Evolutionary conservation across 2,888 invertebrate species (phyloP), one percentile per base, ranked within the genome.

Genomic region (Syritta pipiens): DNA sequence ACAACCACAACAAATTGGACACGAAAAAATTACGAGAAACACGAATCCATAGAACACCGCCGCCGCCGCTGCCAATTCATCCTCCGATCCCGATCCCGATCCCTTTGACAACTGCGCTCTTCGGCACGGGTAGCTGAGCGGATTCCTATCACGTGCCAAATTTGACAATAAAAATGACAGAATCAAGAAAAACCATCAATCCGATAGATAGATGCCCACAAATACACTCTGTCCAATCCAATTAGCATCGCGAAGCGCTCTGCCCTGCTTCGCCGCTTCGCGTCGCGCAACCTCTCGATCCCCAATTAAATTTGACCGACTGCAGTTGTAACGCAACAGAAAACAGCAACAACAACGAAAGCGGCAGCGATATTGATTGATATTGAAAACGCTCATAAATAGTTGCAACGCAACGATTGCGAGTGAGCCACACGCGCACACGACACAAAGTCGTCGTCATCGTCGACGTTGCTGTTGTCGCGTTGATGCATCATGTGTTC

Each of bases 91-190:
- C n/a, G n/a, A n/a, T n/a, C n/a, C n/a, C n/a, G n/a, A n/a, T n/a
- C n/a, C n/a, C n/a, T n/a, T n/a, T n/a, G n/a, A n/a, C n/a, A n/a
- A n/a, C n/a, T n/a, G n/a, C n/a, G n/a, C n/a, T n/a, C n/a, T n/a
- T 19, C 22, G 46, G 35, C 12, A 35, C 5, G 7, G 35, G 19
- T 9, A 7, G 17, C 3, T 77, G 68, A 72, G 63, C 62, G 65
- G n/a, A 82, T 82, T 79, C 79, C 57, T 81, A 81, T 82, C 82
- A 81, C 82, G 82, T 79, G 82, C 82, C 76, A 82, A 81, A 69
- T 83, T 83, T 81, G 79, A 82, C 72, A 83, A 82, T 81, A 77
- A 83, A 83, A 77, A 82, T 83, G 81, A 83, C 82, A 77, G 60
- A 35, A 60, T 35, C 44, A 4, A 81, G 74, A 72, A 83, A 76